Conservation (phyloP, 2,888 invertebrate species). For the Panopea generosa region DNA sequence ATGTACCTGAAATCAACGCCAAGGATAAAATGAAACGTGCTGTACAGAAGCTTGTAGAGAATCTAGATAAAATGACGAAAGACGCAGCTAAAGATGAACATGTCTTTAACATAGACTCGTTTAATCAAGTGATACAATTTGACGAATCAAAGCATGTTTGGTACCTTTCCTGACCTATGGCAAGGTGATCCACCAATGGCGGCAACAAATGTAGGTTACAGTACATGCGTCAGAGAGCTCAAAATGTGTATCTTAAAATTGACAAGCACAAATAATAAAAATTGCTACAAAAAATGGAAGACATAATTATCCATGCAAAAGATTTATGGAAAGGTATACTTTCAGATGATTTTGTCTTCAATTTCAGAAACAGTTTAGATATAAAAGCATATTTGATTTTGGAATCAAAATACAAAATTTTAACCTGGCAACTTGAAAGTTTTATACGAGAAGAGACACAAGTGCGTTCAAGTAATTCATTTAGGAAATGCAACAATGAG, state of each 20-base stretch:
- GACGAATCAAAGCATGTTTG: slow-evolving; percentile 8
- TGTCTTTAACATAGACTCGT: slow-evolving; percentile 9
- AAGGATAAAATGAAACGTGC: not conserved
- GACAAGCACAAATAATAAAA: not conserved
- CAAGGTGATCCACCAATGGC: slow-evolving; percentile 37
- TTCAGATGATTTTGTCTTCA: slow-evolving; percentile 26
- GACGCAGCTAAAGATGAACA: slow-evolving; percentile 7
- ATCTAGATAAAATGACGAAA: slow-evolving; percentile 18
- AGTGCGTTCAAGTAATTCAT: no score
- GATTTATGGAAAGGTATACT: slow-evolving; percentile 32
- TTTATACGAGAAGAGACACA: no score
- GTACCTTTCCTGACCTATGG: slow-evolving; percentile 35
- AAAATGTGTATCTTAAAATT: not conserved
- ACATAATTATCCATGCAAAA: not conserved
- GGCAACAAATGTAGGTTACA: slow-evolving; percentile 15
- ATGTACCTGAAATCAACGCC: slow-evolving; percentile 27
- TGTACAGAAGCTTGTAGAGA: not conserved
- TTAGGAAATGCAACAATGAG: no score
- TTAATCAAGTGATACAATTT: slow-evolving; percentile 25
- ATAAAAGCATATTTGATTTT: slow-evolving; percentile 27
- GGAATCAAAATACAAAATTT: slow-evolving; percentile 1
- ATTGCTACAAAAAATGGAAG: not conserved
- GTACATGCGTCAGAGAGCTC: not conserved
- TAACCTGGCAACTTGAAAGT: slow-evolving; percentile 14
- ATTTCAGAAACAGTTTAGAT: slow-evolving; percentile 39